Evolutionary conservation across 1,140 invertebrate species (phyloP).

Genomic region (Drosophila aff.): DNA sequence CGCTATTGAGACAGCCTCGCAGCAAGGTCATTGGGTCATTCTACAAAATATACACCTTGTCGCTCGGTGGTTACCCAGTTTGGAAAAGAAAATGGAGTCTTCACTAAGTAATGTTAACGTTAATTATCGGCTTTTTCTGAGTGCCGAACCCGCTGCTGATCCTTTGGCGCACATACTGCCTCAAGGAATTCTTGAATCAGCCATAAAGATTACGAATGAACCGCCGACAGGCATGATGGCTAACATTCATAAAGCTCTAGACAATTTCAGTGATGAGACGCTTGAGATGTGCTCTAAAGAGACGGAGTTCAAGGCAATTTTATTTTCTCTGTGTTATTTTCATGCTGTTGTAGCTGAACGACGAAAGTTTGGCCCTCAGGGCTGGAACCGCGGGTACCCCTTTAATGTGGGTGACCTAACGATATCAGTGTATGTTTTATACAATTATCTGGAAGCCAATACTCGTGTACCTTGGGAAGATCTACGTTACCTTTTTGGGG

Average conservation of each 20-base stretch:
- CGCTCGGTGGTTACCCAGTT: conserved; percentile 92
- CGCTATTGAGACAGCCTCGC: conserved; percentile 91
- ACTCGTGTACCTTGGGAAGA: conserved; percentile 96
- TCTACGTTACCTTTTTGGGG: conserved; percentile 96
- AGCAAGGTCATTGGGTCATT: conserved; percentile 96
- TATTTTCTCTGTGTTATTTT: conserved; percentile 98
- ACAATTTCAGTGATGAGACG: conserved; percentile 97
- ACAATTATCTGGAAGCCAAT: conserved; percentile 97
- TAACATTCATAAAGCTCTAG: conserved; percentile 96
- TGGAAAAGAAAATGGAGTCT: conserved; percentile 97
- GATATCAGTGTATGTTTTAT: conserved; percentile 95
- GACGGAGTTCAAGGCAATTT: conserved; percentile 96
- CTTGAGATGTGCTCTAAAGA: conserved; percentile 97
- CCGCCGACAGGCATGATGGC: conserved; percentile 97
- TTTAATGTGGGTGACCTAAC: conserved; percentile 95
- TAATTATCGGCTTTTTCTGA: conserved; percentile 89
- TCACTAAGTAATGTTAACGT: conserved; percentile 89
- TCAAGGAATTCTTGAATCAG: conserved; percentile 95
- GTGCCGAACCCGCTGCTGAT: conserved; percentile 87
- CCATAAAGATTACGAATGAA: conserved; percentile 98
- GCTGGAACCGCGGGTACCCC: conserved; percentile 95
- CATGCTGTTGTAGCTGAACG: conserved; percentile 97
- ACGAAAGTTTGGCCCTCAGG: conserved; percentile 97
- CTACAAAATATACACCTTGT: conserved; percentile 96
- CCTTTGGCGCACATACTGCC: conserved; percentile 87